Evolutionary conservation across 2,113 vertebrate genomes (phyloP).

Genomic region (Fregetta grallaria): DNA sequence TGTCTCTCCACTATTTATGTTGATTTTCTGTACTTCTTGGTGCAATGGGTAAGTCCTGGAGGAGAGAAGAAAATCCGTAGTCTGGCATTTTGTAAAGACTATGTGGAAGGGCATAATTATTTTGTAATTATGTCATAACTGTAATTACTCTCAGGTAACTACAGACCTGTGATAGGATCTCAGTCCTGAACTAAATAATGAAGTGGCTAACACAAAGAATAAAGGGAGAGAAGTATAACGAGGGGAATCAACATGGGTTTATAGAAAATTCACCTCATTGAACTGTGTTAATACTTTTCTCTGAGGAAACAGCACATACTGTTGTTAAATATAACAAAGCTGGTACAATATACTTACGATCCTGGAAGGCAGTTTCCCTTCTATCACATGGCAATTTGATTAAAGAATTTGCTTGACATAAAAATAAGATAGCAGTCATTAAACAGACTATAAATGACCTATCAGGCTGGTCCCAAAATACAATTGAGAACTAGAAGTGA

Average conservation of each 20-base stretch:
- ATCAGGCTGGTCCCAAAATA: background rate
- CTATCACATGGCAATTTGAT: background rate
- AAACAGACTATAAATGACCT: constrained; percentile 1
- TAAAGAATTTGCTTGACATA: constrained; percentile 4
- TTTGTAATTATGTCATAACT: background rate
- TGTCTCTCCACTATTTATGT: background rate
- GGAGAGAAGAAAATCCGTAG: background rate
- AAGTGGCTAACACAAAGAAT: background rate
- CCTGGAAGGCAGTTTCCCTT: background rate
- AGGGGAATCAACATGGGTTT: background rate
- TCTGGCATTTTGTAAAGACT: background rate
- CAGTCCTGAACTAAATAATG: background rate
- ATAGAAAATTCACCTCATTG: background rate
- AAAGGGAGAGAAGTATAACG: background rate
- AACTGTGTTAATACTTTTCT: background rate
- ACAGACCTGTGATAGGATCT: background rate
- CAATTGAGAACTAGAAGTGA: background rate
- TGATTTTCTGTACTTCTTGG: background rate
- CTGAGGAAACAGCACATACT: background rate
- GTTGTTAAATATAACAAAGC: background rate
- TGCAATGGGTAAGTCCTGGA: background rate
- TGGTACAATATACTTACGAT: background rate
- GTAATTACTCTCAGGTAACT: background rate
- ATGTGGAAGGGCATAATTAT: background rate
- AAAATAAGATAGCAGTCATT: constrained; percentile 15